phyloP scores from a whole-genome alignment of 2,113 vertebrate genomes.

The Eonycteris spelaea region DNA sequence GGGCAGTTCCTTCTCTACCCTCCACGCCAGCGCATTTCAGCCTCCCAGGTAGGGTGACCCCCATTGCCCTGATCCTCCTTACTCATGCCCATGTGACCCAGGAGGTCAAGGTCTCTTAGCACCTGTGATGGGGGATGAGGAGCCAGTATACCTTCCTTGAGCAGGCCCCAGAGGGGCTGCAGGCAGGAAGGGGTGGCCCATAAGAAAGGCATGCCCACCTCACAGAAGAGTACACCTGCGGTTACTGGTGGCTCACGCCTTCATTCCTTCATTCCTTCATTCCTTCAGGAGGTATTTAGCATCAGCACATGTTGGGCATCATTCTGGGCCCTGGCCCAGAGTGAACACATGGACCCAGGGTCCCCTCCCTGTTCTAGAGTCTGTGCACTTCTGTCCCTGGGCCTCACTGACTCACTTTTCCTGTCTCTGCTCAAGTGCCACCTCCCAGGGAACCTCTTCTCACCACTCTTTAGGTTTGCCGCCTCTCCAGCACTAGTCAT shows the following conservation, averaged over 20 bases:
- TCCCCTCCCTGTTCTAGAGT: background rate
- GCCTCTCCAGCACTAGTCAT: background rate
- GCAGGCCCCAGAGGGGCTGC: too few relatives aligned
- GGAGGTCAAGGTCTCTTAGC: background rate
- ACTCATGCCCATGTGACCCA: background rate
- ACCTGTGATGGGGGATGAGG: background rate
- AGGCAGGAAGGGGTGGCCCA: too few relatives aligned
- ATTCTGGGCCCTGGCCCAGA: background rate
- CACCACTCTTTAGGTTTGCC: background rate
- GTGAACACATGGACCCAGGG: background rate
- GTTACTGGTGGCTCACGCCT: background rate
- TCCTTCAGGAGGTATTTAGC: background rate
- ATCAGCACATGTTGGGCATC: too few relatives aligned
- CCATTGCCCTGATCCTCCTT: background rate
- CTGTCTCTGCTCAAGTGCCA: background rate
- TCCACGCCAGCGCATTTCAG: conserved; percentile 84
- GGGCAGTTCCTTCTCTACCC: conserved; percentile 89
- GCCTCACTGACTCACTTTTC: background rate
- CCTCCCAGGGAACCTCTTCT: background rate
- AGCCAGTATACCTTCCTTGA: background rate
- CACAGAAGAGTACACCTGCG: background rate
- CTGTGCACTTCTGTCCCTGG: background rate
- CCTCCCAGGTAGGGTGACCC: conserved; percentile 81
- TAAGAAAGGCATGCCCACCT: background rate
- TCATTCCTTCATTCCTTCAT: background rate